These are phyloP conservation scores for Polyommatus iphigenia DNA, from an alignment of 2,888 invertebrate genomes.

Conservation along the genomic window DNA sequence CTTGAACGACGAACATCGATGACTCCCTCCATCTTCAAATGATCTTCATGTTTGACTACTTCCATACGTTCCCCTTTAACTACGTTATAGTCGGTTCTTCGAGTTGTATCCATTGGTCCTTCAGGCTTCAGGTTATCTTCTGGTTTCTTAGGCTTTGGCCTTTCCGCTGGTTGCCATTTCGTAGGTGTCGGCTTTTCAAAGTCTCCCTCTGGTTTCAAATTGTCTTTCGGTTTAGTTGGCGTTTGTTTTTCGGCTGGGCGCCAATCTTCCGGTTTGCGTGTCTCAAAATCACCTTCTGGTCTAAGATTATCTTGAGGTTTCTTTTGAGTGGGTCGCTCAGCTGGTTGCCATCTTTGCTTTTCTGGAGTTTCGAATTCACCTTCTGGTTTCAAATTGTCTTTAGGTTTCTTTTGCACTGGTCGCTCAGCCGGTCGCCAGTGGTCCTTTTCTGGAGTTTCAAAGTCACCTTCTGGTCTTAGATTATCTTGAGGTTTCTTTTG, in stretches of 20 bases:
- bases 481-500: slow-evolving; percentile 10
- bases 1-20: slow-evolving; percentile 75
- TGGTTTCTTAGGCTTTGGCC: slow-evolving; percentile 58
- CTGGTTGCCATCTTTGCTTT: slow-evolving; percentile 65
- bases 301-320: slow-evolving; percentile 51
- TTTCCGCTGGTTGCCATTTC: slow-evolving; percentile 54
- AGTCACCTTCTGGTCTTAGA: slow-evolving; percentile 74
- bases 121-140: slow-evolving; percentile 78
- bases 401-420: slow-evolving; percentile 76
- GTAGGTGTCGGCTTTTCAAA: slow-evolving; percentile 53
- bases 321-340: slow-evolving; percentile 50
- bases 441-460: slow-evolving; percentile 46
- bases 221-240: slow-evolving; percentile 69
- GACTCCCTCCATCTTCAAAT: slow-evolving; percentile 84
- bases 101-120: slow-evolving; percentile 73
- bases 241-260: slow-evolving; percentile 71
- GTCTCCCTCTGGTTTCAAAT: slow-evolving; percentile 76
- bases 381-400: slow-evolving; percentile 67
- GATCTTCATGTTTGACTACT: slow-evolving; percentile 82
- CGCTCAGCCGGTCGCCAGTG: slow-evolving; percentile 58
- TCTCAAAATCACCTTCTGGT: slow-evolving; percentile 80
- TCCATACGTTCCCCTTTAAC: slow-evolving; percentile 82
- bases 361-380: slow-evolving; percentile 53
- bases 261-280: slow-evolving; percentile 61
- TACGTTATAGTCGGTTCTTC: slow-evolving; percentile 68